These are phyloP conservation scores for Neoniphon sammara DNA, from an alignment of 2,797 vertebrate genomes.

Conservation along the genomic window DNA sequence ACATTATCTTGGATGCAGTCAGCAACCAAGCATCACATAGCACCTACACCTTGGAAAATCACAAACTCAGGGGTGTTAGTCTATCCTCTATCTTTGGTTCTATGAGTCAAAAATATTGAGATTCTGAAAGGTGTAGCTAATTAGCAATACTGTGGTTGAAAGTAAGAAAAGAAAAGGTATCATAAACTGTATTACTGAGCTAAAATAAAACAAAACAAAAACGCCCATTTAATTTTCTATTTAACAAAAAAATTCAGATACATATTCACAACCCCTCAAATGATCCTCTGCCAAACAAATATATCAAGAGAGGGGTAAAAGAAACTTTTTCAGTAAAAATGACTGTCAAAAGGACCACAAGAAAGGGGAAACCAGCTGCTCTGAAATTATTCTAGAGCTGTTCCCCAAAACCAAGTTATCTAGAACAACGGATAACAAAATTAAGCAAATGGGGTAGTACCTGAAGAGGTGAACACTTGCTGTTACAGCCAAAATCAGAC, in stretches of 20 bases:
- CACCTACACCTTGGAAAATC: slow-evolving; percentile 63
- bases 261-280: slow-evolving; percentile 51
- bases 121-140: slow-evolving; percentile 64
- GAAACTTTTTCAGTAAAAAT: slow-evolving; percentile 63
- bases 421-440: slow-evolving; percentile 36
- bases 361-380: slow-evolving; percentile 33
- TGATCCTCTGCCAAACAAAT: slow-evolving; percentile 48
- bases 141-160: slow-evolving; percentile 82
- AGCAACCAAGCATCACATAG: slow-evolving; percentile 57
- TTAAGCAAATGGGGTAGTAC: slow-evolving; percentile 45
- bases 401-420: slow-evolving; percentile 35
- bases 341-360: slow-evolving; percentile 40
- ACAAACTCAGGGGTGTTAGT: slow-evolving; percentile 51
- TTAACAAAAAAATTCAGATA: slow-evolving; percentile 59
- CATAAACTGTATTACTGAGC: slow-evolving; percentile 55
- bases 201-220: slow-evolving; percentile 64
- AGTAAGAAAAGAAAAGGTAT: slow-evolving; percentile 63
- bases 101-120: slow-evolving; percentile 72
- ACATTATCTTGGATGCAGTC: slow-evolving; percentile 66
- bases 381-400: slow-evolving; percentile 30
- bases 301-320: slow-evolving; percentile 21
- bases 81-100: slow-evolving; percentile 82
- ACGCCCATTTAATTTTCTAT: slow-evolving; percentile 52
- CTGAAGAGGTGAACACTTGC: slow-evolving; percentile 44
- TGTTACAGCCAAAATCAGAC: slow-evolving; percentile 41